Base-by-base conservation (phyloP, 64 coral and sea anemone genomes). In the Orbicella faveolata region DNA sequence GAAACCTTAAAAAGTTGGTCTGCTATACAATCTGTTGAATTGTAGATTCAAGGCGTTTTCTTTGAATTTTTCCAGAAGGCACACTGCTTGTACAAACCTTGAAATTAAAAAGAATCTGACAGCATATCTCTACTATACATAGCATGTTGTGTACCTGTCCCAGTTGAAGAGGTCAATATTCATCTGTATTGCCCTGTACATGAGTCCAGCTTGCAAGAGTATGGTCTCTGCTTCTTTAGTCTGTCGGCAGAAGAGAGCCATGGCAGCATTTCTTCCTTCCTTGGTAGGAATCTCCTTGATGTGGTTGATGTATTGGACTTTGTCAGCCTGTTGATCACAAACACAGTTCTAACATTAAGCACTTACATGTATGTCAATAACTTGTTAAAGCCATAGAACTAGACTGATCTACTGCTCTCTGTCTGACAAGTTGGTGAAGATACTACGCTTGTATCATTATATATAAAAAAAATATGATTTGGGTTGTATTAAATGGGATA, bases 291-390 rank as follows among this genome's bases (percentile, higher is more conserved):
- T 98, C 74, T 98, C 96, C 83, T 98, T 98, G 75, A 98, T 94
- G 66, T 98, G 96, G 78, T 95, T 98, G 35, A 98, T 98, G 79
- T 98, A 98, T 74, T 98, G 96, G 15, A 98, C 96, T 90, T 98
- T 98, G 68, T 98, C 96, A 78, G 96, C 96, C 96, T 98, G 64
- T 55, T 1, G 33, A 75, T 75, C 23, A 75, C 1, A 53, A 72
- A 41, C 39, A 41, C 39, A 41, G 39, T 41, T 41, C 39, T 4
- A 41, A 41, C 39, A 2, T 41, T 2, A 41, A 41, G 39, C 39
- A 41, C 30, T 30, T 30, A 30, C 30, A 30, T 30, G 30, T 30
- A 30, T 30, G 30, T 30, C 30, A 30, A 30, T 30, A 30, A 30
- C 30, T 30, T 30, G 30, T 30, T 30, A 30, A 30, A 30, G 30